A percentile compares a stretch with the other conserved stretches of the same genome.
Conservation (phyloP, 2,888 invertebrate species). For the Microchrysa polita region DNA sequence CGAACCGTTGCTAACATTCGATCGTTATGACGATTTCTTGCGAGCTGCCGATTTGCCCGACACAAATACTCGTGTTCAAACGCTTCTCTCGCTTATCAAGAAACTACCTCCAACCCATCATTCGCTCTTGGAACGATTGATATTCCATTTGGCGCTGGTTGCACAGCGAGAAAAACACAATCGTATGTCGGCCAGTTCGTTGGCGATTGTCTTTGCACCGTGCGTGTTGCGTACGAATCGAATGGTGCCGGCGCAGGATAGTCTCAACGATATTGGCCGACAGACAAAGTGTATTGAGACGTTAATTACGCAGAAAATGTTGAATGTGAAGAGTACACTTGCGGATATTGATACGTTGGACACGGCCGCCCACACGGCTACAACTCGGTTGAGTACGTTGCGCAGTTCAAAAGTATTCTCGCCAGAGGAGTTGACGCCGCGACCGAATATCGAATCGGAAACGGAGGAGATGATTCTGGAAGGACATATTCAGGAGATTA, state of each 20-base stretch:
- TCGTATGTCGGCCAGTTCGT: constrained; percentile 89
- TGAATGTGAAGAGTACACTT: constrained; percentile 83
- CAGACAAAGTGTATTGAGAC: constrained; percentile 92
- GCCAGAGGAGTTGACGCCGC: constrained; percentile 59
- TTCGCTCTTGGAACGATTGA: constrained; percentile 88
- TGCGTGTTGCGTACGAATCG: constrained; percentile 91
- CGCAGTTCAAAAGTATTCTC: constrained; percentile 78
- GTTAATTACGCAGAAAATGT: constrained; percentile 86
- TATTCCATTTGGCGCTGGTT: constrained; percentile 91
- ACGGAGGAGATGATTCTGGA: constrained; percentile 80
- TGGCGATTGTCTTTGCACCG: constrained; percentile 95
- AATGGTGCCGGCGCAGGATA: constrained; percentile 88
- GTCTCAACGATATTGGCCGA: constrained; percentile 87
- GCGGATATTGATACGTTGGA: constrained; percentile 92
- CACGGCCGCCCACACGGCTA: constrained; percentile 85
- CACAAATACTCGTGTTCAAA: constrained; percentile 82
- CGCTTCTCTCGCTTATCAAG: constrained; percentile 85
- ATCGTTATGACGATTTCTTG: constrained; percentile 93
- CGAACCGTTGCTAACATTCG: constrained; percentile 91
- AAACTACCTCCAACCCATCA: constrained; percentile 90
- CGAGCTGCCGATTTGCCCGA: constrained; percentile 87
- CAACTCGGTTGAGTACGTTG: constrained; percentile 79
- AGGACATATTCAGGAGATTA: constrained; percentile 82
- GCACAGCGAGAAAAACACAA: constrained; percentile 88
- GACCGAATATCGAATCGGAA: constrained; percentile 65